phyloP scores from a whole-genome alignment of 2,888 invertebrate genomes.

The Piscicola geometra region DNA sequence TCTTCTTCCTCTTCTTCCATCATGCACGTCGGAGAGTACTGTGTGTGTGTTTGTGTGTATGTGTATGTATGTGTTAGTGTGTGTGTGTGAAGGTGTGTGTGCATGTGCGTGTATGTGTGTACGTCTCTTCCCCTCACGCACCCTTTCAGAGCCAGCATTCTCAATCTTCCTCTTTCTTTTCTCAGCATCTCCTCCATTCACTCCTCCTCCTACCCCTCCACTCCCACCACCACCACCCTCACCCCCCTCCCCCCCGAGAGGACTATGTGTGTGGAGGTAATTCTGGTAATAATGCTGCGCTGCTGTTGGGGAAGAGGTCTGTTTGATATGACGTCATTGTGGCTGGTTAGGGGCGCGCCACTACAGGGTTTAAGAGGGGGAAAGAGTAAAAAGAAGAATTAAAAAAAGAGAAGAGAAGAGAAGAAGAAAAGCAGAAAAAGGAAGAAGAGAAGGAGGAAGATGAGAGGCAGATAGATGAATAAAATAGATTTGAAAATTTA shows the following conservation, averaged over 20 bases:
- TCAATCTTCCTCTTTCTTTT: neutral
- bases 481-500: too few relatives aligned
- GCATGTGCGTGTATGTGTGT: too few relatives aligned
- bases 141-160: neutral
- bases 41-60: too few relatives aligned
- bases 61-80: too few relatives aligned
- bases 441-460: neutral
- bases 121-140: too few relatives aligned
- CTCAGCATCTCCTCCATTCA: neutral
- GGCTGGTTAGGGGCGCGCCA: neutral
- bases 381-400: neutral
- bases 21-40: neutral
- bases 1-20: neutral
- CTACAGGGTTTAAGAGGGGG: neutral
- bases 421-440: neutral
- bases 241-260: neutral
- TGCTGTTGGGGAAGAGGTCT: slow-evolving; percentile 2
- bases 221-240: neutral
- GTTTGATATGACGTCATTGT: slow-evolving; percentile 8
- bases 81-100: too few relatives aligned
- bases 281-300: slow-evolving; percentile 10
- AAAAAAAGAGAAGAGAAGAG: neutral
- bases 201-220: neutral
- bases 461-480: neutral
- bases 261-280: neutral